These are phyloP conservation scores for Gasterosteus aculeatus DNA, from an alignment of 2,113 vertebrate species.

Conservation along the genomic window DNA sequence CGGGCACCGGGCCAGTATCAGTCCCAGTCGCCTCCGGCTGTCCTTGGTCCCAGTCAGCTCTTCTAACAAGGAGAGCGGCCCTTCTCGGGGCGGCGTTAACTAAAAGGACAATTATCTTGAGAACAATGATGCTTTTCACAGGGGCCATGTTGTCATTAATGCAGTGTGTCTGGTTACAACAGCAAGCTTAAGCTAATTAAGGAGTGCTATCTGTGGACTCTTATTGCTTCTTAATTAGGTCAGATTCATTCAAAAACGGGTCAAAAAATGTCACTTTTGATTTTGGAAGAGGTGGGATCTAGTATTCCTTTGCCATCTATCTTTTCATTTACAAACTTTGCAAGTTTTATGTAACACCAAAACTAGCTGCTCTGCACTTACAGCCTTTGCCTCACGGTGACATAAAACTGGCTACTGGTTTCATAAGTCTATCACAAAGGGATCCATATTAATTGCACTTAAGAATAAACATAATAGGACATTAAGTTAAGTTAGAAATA, in stretches of 20 bases:
- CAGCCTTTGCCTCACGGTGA: constrained; percentile 18
- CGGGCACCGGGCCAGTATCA: constrained; percentile 83
- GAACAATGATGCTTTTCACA: constrained; percentile 88
- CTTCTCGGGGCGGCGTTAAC: constrained; percentile 81
- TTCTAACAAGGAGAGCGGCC: constrained; percentile 82
- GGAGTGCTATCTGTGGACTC: constrained; percentile 83
- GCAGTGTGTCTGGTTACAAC: constrained; percentile 85
- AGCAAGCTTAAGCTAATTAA: constrained; percentile 85
- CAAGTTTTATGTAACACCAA: constrained; percentile 27
- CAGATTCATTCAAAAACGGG: constrained; percentile 80
- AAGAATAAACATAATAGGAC: constrained; percentile 13
- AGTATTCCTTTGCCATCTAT: constrained; percentile 37
- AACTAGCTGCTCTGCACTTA: constrained; percentile 13
- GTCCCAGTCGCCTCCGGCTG: constrained; percentile 77
- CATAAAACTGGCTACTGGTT: neutral
- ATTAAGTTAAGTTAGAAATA: constrained; percentile 2
- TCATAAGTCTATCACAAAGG: constrained; percentile 3
- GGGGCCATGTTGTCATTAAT: constrained; percentile 85
- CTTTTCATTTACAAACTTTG: constrained; percentile 42
- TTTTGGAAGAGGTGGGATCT: constrained; percentile 33
- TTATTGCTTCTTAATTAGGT: constrained; percentile 86
- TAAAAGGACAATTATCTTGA: constrained; percentile 88
- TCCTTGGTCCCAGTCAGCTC: constrained; percentile 79
- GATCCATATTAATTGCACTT: neutral
- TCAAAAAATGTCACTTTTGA: constrained; percentile 65